Percentiles rank a stretch among this genome's conserved stretches.
These are phyloP conservation scores for Gerris lacustris DNA, from an alignment of 2,888 invertebrate genomes.

Conservation along the genomic window DNA sequence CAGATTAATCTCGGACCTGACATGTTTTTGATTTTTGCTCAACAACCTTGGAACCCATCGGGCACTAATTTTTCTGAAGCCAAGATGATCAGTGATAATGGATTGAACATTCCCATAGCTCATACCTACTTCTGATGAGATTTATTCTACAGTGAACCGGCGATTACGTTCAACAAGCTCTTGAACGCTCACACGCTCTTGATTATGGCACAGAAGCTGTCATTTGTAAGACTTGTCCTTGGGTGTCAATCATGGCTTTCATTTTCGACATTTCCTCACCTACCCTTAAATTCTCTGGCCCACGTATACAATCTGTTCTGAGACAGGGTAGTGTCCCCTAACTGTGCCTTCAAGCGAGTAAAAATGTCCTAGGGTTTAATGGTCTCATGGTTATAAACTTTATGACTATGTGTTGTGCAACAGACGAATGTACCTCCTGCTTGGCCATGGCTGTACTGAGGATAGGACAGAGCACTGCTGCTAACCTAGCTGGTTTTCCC, in stretches of 20 bases:
- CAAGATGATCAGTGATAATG: neutral
- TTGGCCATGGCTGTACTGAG: no score
- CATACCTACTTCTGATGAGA: slow-evolving; percentile 10
- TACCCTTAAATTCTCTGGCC: slow-evolving; percentile 19
- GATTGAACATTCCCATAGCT: neutral
- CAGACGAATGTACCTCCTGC: neutral
- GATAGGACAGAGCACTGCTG: neutral
- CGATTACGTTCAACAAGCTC: slow-evolving; percentile 12
- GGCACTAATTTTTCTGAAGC: neutral
- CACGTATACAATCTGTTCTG: slow-evolving; percentile 15
- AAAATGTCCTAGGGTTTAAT: slow-evolving; percentile 25
- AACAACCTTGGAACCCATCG: slow-evolving; percentile 4
- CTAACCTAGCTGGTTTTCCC: neutral
- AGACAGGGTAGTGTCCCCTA: slow-evolving; percentile 14
- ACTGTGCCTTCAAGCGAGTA: slow-evolving; percentile 12
- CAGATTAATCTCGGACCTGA: neutral
- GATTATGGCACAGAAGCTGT: neutral
- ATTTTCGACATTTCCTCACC: slow-evolving; percentile 10
- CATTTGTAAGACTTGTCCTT: slow-evolving; percentile 11
- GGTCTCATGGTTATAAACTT: slow-evolving; percentile 7
- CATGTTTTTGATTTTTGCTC: neutral
- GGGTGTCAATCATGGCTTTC: slow-evolving; percentile 11
- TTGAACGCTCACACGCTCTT: no score
- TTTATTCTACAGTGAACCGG: slow-evolving; percentile 12
- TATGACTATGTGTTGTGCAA: neutral